Percentiles rank a stretch among this genome's conserved stretches.
Conservation (phyloP, 2,113 vertebrate genomes). For the Stigmatopora argus region DNA sequence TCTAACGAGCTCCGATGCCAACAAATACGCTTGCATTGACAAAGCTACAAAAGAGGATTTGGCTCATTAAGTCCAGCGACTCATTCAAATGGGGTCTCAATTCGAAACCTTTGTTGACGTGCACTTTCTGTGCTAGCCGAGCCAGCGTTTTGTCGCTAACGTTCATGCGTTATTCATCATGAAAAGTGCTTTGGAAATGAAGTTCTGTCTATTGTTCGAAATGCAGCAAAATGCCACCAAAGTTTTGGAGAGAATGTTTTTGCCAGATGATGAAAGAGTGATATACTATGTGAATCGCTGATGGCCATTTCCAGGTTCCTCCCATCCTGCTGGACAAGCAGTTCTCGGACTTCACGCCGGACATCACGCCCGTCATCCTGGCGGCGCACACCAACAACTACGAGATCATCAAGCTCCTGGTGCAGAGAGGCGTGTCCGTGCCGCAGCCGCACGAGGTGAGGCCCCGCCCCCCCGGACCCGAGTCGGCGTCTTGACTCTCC, state of each 20-base stretch:
- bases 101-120: not conserved
- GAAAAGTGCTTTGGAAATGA: not conserved
- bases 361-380: slow-evolving; percentile 96
- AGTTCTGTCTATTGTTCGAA: not conserved
- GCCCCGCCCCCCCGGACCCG: not conserved
- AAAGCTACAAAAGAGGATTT: not conserved
- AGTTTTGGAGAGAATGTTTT: not conserved
- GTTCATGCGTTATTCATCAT: not conserved
- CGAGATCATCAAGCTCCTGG: slow-evolving; percentile 95
- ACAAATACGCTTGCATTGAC: not conserved
- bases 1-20: not conserved
- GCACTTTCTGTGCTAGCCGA: not conserved
- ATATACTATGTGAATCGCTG: not conserved
- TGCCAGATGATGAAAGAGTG: not conserved
- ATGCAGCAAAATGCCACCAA: not conserved
- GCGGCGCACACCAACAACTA: slow-evolving; percentile 99
- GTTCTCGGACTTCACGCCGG: slow-evolving; percentile 97
- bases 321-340: slow-evolving; percentile 95
- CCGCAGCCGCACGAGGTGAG: slow-evolving; percentile 87
- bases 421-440: slow-evolving; percentile 93
- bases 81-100: not conserved
- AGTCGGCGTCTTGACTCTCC: not conserved
- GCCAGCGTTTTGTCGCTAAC: not conserved
- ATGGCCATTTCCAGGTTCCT: slow-evolving; percentile 78
- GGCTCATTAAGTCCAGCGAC: not conserved